phyloP scores from a whole-genome alignment of 2,888 invertebrate genomes.

The Hirtodrosophila duncani region DNA sequence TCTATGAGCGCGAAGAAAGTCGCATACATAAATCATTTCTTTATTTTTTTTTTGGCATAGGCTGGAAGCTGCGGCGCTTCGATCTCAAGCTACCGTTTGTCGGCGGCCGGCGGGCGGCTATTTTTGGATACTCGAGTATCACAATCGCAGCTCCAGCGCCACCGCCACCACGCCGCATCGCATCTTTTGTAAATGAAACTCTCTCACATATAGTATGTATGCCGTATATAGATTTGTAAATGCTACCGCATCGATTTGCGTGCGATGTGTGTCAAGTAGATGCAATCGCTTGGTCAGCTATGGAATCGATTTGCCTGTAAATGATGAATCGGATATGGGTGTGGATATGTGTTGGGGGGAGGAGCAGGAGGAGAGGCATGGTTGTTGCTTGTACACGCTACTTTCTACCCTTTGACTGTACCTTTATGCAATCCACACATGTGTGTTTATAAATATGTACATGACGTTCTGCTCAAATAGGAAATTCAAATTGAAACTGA shows the following conservation, averaged over 20 bases:
- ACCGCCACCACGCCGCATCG: conserved; percentile 23
- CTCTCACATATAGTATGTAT: conserved; percentile 16
- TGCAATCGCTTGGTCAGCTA: conserved; percentile 49
- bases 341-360: neutral
- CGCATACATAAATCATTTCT: conserved; percentile 62
- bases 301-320: conserved; percentile 68
- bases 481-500: conserved; percentile 57
- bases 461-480: conserved; percentile 7
- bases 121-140: too few species aligned
- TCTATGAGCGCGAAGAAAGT: conserved; percentile 49
- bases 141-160: too few species aligned
- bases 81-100: conserved; percentile 10
- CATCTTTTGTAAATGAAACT: conserved; percentile 53
- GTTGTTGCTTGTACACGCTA: conserved; percentile 28
- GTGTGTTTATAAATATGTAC: too few species aligned
- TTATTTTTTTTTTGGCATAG: conserved; percentile 32
- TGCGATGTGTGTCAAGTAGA: conserved; percentile 74
- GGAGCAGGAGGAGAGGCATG: conserved; percentile 1
- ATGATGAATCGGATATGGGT: conserved; percentile 60
- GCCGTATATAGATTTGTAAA: conserved; percentile 45
- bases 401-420: conserved; percentile 43
- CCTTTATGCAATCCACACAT: conserved; percentile 45
- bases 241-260: conserved; percentile 71
- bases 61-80: conserved; percentile 35
- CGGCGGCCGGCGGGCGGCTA: too few species aligned